phyloP scores from a whole-genome alignment of 2,888 invertebrate genomes.

The Limnephilus auricula region DNA sequence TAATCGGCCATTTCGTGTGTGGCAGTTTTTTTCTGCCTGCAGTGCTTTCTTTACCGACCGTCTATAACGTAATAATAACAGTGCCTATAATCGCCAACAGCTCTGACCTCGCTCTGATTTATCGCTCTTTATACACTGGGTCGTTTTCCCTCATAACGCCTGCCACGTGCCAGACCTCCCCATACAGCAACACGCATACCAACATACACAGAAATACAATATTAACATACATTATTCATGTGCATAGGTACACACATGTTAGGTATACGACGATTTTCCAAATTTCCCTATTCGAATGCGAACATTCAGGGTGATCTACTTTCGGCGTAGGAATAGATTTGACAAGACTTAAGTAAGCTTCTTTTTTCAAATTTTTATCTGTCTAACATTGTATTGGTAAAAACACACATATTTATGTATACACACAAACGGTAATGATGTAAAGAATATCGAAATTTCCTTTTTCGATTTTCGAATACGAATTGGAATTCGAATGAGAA shows the following conservation, averaged over 20 bases:
- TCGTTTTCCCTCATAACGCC: background rate
- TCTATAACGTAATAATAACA: slow-evolving; percentile 10
- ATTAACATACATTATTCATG: no score
- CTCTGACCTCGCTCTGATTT: slow-evolving; percentile 41
- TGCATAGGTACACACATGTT: background rate
- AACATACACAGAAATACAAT: no score
- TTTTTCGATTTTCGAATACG: no score
- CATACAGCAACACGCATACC: background rate
- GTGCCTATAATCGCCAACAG: slow-evolving; percentile 10
- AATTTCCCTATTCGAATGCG: background rate
- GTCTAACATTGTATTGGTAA: no score
- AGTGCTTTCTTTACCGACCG: background rate
- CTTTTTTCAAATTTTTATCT: no score
- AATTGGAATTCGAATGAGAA: no score
- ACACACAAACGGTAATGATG: no score
- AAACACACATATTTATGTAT: no score
- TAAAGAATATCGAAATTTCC: no score
- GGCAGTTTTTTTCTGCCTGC: background rate
- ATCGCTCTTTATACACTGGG: slow-evolving; percentile 17
- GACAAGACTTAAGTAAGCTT: no score
- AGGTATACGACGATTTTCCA: background rate
- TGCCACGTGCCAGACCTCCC: background rate
- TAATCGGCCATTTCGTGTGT: background rate
- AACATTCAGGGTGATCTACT: no score
- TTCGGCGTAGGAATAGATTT: no score